A percentile compares a stretch with the other conserved stretches of the same genome.
Conservation (phyloP, 2,797 vertebrate genomes). For the Enteromius trimaculatus region DNA sequence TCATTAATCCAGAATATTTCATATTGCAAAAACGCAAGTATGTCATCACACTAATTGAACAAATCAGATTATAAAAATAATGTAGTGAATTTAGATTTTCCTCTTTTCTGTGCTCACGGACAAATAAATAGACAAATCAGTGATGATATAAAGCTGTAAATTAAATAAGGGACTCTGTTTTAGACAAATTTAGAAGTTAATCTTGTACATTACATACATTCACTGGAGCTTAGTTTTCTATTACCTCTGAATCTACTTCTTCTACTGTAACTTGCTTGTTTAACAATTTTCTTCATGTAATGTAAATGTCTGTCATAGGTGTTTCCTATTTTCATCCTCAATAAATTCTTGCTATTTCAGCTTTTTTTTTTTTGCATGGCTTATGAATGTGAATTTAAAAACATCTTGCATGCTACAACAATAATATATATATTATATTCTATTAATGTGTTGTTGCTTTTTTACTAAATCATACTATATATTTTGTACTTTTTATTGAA, state of each 20-base stretch:
- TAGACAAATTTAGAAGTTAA: not conserved
- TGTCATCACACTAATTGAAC: not conserved
- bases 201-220: not conserved
- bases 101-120: not conserved
- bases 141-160: not conserved
- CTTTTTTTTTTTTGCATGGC: conserved; percentile 46
- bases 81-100: conserved; percentile 5
- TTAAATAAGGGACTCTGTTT: not conserved
- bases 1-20: conserved; percentile 32
- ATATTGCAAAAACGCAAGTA: conserved; percentile 20
- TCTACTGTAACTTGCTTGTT: conserved; percentile 53
- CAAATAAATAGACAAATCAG: not conserved
- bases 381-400: conserved; percentile 11
- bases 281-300: conserved; percentile 73
- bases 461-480: not conserved
- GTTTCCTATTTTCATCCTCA: conserved; percentile 53
- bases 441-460: not conserved
- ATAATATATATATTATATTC: not conserved
- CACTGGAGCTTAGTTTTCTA: conserved; percentile 6
- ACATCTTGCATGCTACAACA: conserved; percentile 20
- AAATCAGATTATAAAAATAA: not conserved
- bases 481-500: not conserved
- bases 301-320: conserved; percentile 66
- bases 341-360: conserved; percentile 34
- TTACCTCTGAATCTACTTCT: conserved; percentile 29